These are phyloP conservation scores for Chiroxiphia lanceolata DNA, from an alignment of 2,797 vertebrate genomes.

Conservation along the genomic window DNA sequence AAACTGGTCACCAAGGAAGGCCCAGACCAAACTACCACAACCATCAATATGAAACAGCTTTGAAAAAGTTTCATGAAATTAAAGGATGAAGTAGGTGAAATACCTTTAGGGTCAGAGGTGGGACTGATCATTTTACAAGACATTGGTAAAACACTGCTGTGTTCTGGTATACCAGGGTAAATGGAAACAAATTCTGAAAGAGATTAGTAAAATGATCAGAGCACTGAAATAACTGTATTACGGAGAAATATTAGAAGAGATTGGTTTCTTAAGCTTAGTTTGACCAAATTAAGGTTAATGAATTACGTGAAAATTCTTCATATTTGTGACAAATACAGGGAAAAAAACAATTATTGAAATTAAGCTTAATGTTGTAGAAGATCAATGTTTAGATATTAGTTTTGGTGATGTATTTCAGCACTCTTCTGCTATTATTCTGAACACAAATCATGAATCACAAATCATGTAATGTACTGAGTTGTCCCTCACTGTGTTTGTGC, in stretches of 20 bases:
- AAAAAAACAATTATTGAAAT: neutral
- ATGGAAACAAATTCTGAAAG: neutral
- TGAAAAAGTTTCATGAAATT: neutral
- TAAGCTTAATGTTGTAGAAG: neutral
- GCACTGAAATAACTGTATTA: neutral
- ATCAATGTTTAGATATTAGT: neutral
- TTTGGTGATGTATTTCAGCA: neutral
- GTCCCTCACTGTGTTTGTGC: neutral
- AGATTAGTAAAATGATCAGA: neutral
- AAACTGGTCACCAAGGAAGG: no score
- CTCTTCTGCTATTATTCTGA: neutral
- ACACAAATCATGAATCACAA: neutral
- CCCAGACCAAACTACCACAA: no score
- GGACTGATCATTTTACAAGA: neutral
- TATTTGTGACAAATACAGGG: neutral
- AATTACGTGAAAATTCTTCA: neutral
- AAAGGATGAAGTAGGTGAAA: neutral
- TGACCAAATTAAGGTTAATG: neutral
- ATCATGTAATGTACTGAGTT: neutral
- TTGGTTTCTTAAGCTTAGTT: neutral
- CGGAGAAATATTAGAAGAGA: neutral
- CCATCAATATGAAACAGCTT: neutral
- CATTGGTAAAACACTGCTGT: neutral
- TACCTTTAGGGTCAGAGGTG: neutral
- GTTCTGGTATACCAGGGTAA: fast-evolving